Conservation (phyloP, 2,113 vertebrate genomes). For the Coryphaenoides rupestris region DNA sequence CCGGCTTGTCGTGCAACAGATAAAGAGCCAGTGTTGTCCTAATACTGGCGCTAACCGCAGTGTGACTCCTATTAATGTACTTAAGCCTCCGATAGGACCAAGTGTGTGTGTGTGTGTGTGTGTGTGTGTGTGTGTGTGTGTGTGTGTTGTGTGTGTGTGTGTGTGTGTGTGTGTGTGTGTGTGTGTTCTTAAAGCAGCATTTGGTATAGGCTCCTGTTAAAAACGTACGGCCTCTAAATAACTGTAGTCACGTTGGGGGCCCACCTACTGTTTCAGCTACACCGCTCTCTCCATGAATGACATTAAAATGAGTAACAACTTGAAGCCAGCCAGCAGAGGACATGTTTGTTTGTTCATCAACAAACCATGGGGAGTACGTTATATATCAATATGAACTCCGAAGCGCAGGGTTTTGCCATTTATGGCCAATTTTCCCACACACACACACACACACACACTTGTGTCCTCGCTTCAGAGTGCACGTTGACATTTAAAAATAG, state of each 20-base stretch:
- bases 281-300: slow-evolving; percentile 27
- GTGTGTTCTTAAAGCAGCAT: slow-evolving; percentile 31
- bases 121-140: slow-evolving; percentile 7
- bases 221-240: slow-evolving; percentile 21
- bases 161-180: slow-evolving; percentile 15
- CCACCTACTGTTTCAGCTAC: not conserved
- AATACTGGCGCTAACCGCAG: slow-evolving; percentile 41
- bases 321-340: slow-evolving; percentile 23
- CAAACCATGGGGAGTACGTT: no score
- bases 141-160: slow-evolving; percentile 11
- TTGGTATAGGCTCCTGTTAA: not conserved
- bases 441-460: no score
- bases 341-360: not conserved
- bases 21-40: slow-evolving; percentile 43
- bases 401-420: no score
- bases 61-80: slow-evolving; percentile 53
- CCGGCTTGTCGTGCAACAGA: slow-evolving; percentile 56
- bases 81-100: slow-evolving; percentile 28
- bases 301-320: slow-evolving; percentile 21
- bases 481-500: no score
- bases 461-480: no score
- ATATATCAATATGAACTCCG: no score
- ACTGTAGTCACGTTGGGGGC: slow-evolving; percentile 36
- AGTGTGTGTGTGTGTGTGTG: slow-evolving; percentile 7
- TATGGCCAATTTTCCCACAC: no score